Evolutionary conservation across 2,888 invertebrate genomes (phyloP).

Genomic region (Orthosia gracilis): DNA sequence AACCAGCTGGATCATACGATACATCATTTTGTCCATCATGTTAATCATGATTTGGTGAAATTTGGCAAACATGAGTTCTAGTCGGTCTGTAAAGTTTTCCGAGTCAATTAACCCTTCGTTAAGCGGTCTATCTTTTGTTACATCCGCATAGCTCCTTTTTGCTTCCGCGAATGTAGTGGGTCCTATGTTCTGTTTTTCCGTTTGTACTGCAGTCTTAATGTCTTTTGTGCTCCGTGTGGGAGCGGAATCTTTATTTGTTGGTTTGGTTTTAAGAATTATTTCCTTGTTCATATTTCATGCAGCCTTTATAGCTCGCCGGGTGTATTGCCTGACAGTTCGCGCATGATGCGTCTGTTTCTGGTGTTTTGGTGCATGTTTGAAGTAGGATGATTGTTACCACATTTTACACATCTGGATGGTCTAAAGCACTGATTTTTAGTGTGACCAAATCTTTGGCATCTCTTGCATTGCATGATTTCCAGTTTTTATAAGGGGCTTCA

Average conservation of each 20-base stretch:
- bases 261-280: not conserved
- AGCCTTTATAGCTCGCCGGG: not conserved
- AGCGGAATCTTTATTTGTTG: not conserved
- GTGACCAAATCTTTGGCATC: not conserved
- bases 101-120: not conserved
- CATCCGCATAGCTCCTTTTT: not conserved
- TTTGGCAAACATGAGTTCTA: not conserved
- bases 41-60: not conserved
- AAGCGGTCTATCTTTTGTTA: not conserved
- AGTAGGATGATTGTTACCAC: not conserved
- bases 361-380: not conserved
- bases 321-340: constrained; percentile 5
- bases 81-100: not conserved
- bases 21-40: constrained; percentile 9
- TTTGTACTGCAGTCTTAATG: not conserved
- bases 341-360: not conserved
- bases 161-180: not conserved
- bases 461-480: not conserved
- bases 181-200: not conserved
- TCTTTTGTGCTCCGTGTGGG: not conserved
- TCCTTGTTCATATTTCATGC: not conserved
- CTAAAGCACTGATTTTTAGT: constrained; percentile 12
- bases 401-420: not conserved
- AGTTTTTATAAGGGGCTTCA: constrained; percentile 23
- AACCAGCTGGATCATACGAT: not conserved